Evolutionary conservation across 37 sponge, comb jelly and placozoan species (phyloP), one percentile per base, ranked within the genome.

Genomic region (Spongilla lacustris): DNA sequence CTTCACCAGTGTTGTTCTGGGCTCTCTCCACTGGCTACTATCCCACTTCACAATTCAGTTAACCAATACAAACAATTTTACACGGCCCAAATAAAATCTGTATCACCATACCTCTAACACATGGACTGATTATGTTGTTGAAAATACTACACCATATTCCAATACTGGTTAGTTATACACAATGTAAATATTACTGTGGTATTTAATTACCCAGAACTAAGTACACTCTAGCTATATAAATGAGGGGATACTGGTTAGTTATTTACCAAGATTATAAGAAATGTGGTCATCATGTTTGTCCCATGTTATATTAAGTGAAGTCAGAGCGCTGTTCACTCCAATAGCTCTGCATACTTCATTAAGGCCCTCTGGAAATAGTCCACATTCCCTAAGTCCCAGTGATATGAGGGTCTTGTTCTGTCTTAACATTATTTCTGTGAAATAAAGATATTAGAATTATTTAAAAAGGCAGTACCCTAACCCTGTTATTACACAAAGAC

Each of bases 1-100:
- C 58, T 58, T 58, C 58, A 58, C 58, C 58, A 58, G 58, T 58
- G 58, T 58, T 58, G 58, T 58, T 58, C 58, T 58, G 58, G 58
- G 58, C 58, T 58, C 58, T 58, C 58, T 58, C 58, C 58, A 58
- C 58, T 58, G 58, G 58, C 58, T 58, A 58, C 58, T 58, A 58
- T 58, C 58, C 58, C 4, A 58, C 58, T 58, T 58, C 58, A 58
- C 58, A 58, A 58, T 58, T 58, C 58, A 58, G 58, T 58, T 58
- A 58, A 58, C 58, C 58, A 58, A 58, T 58, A 58, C 58, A 58
- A 58, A 58, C 58, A 58, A 58, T 58, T 58, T 58, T 58, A 58
- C 58, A 58, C 58, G 58, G 58, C 58, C 58, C 58, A 58, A 58
- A 58, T 58, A 58, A 58, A 58, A 58, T 58, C 58, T 58, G 58